Conservation (phyloP, 2,797 vertebrate species). For the Dendrocincla tyrannina region DNA sequence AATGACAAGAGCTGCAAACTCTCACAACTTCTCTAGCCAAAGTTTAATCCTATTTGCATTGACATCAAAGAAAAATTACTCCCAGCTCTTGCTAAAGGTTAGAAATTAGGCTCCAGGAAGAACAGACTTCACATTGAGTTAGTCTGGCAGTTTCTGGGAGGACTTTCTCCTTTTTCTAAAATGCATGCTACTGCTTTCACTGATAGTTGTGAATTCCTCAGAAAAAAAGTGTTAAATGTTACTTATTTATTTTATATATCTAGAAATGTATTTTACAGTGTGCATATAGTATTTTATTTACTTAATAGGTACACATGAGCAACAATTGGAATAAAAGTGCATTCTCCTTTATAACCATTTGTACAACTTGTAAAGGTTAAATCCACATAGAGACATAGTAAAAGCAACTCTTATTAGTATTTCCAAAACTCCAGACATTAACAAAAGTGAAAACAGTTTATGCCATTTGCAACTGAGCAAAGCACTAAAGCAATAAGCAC, state of each 20-base stretch:
- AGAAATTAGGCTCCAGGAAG: not conserved
- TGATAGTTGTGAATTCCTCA: not conserved
- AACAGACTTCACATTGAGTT: not conserved
- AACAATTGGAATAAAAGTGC: not conserved
- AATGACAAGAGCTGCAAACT: not conserved
- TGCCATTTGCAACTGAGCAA: not conserved
- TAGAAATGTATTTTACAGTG: not conserved
- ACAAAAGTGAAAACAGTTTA: not conserved
- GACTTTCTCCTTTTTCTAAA: not conserved
- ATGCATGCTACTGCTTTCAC: not conserved
- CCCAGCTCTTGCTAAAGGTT: not conserved
- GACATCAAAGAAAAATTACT: not conserved
- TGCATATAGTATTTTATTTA: not conserved
- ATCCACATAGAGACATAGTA: not conserved
- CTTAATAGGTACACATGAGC: not conserved
- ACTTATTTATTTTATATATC: not conserved
- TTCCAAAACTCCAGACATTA: not conserved
- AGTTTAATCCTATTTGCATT: not conserved
- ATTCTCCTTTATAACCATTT: not conserved
- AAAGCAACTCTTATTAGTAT: not conserved
- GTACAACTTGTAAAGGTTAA: not conserved
- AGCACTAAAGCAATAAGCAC: constrained; percentile 66
- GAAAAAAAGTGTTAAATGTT: not conserved
- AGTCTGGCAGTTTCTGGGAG: not conserved
- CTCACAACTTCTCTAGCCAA: not conserved